Evolutionary conservation across 2,797 vertebrate genomes (phyloP), one percentile per base, ranked within the genome.

Genomic region (Nyctalus aviator): DNA sequence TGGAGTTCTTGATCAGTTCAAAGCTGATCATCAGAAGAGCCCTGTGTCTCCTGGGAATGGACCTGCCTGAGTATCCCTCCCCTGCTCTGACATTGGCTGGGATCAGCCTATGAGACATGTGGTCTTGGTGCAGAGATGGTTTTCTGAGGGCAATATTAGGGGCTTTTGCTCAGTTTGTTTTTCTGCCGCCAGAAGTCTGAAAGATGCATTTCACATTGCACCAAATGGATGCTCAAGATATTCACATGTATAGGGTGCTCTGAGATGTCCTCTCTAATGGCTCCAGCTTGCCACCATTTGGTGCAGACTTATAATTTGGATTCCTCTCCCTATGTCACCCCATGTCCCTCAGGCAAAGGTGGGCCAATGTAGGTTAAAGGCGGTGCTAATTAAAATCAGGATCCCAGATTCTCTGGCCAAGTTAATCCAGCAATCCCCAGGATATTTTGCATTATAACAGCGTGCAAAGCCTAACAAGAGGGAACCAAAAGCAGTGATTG

Each of bases 321-420:
- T 59, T 55, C 37, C 21, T 35, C 11, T 93, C 59, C 23, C 9
- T 8, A 2, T 41, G 30, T 21, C 55, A 57, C 17, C 20, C 21
- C 12, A 0, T 27, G 15, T 46, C 69, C 44, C 44, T 72, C 23
- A 90, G 35, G 53, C 32, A 87, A 53, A 95, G 21, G 11, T 64
- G 30, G 10, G 32, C 13, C 79, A 77, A 15, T 85, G 18, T 27
- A 8, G 30, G 6, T 82, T 89, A 62, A 14, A 46, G 30, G 14
- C 14, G 23, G 8, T 32, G 3, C 32, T 20, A 1, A 41, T 1
- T 20, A n/a, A 76, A 46, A 9, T 50, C 4, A 0, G 46, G 27
- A 23, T 48, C 12, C 27, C 14, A 32, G 41, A n/a, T 37, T 55
- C 44, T 83, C 53, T 90, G 90, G 27, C 35, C 50, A 66, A 66